Evolutionary conservation across 2,797 vertebrate species (phyloP).

Genomic region (Monodelphis domestica): DNA sequence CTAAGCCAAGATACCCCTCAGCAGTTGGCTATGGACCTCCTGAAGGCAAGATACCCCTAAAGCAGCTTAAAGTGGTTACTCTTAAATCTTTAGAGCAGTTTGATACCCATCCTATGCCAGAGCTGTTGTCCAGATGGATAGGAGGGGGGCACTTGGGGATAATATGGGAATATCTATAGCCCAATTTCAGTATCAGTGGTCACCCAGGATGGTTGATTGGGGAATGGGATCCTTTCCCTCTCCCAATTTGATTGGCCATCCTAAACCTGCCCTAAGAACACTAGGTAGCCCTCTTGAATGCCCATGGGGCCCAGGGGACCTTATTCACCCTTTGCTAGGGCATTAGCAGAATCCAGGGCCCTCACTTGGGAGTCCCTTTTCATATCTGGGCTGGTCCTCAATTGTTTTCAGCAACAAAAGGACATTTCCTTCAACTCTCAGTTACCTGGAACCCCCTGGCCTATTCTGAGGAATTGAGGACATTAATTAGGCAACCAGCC

Average conservation of each 20-base stretch:
- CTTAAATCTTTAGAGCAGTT: slow-evolving; percentile 48
- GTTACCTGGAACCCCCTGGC: slow-evolving; percentile 40
- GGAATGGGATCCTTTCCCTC: slow-evolving; percentile 43
- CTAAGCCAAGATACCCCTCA: slow-evolving; percentile 50
- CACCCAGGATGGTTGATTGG: slow-evolving; percentile 42
- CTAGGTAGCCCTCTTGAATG: slow-evolving; percentile 53
- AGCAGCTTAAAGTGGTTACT: slow-evolving; percentile 60
- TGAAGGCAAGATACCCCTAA: slow-evolving; percentile 33
- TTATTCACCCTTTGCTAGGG: slow-evolving; percentile 45
- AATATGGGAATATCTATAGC: slow-evolving; percentile 43
- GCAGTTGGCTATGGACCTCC: slow-evolving; percentile 49
- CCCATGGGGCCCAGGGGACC: slow-evolving; percentile 58
- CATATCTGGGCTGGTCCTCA: slow-evolving; percentile 26
- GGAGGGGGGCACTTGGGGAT: slow-evolving; percentile 44
- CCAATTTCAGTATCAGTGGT: slow-evolving; percentile 57
- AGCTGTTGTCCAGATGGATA: slow-evolving; percentile 50
- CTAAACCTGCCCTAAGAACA: slow-evolving; percentile 53
- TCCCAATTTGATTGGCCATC: slow-evolving; percentile 54
- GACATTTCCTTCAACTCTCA: slow-evolving; percentile 50
- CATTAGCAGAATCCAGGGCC: slow-evolving; percentile 2
- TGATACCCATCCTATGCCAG: slow-evolving; percentile 52
- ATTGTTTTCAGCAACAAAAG: slow-evolving; percentile 62
- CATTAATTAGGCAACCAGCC: slow-evolving; percentile 33
- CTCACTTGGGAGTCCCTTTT: not conserved
- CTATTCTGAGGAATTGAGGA: slow-evolving; percentile 23